These are phyloP conservation scores for Lepus americanus DNA, from an alignment of 2,113 vertebrate genomes.

Conservation along the genomic window DNA sequence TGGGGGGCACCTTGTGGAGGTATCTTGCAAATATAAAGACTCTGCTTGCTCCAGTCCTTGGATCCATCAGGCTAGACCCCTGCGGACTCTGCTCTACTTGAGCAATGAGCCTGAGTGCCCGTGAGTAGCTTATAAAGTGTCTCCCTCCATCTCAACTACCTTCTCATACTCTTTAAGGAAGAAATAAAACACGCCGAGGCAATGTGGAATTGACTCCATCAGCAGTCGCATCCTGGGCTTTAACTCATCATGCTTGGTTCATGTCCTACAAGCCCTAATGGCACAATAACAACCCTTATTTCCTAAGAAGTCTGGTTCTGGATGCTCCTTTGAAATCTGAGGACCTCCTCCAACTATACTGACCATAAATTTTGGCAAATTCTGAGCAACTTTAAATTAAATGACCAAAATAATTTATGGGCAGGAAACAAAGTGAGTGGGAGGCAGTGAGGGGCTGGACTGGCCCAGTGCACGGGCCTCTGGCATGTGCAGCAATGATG, in stretches of 20 bases:
- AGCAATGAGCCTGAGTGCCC: neutral
- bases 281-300: neutral
- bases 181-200: neutral
- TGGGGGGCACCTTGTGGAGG: rapidly evolving
- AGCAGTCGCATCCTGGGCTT: neutral
- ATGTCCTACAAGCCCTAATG: neutral
- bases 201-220: neutral
- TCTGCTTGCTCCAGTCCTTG: neutral
- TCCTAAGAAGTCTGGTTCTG: neutral
- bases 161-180: neutral
- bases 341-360: neutral
- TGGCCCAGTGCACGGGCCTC: rapidly evolving
- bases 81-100: neutral
- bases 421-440: neutral
- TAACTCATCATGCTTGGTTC: neutral
- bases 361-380: neutral
- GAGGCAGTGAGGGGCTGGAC: neutral
- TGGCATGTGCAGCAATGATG: rapidly evolving
- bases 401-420: neutral
- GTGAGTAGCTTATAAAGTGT: neutral
- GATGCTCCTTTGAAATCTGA: constrained; percentile 12
- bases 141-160: too few species aligned
- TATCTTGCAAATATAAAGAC: neutral
- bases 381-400: neutral
- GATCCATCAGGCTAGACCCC: neutral